Base-by-base conservation (phyloP, 1,140 invertebrate genomes). In the Periplaneta americana region DNA sequence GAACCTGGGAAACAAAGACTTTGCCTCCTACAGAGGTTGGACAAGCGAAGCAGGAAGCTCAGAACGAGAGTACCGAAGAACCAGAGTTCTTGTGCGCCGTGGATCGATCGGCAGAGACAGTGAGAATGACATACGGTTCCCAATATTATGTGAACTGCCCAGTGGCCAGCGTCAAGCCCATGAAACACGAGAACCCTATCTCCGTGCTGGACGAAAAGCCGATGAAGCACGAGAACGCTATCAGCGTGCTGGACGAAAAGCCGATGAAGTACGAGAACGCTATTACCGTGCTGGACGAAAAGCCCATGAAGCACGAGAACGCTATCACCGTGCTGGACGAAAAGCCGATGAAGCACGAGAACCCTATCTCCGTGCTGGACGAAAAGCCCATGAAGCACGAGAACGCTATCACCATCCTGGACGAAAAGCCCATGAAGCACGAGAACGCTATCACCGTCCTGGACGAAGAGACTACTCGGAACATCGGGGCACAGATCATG, bases 401-500 rank as follows among this genome's bases (percentile, higher is more conserved):
- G 32, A 22, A 35, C 11, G 79, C n/a, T n/a, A n/a, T n/a, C n/a
- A n/a, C n/a, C n/a, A n/a, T n/a, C n/a, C n/a, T n/a, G n/a, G n/a
- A n/a, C n/a, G n/a, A n/a, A n/a, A 81, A 81, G 35, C n/a, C 57
- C 15, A 66, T 75, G 37, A 81, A 79, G 34, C 48, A 77, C 5
- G 80, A 79, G 32, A 22, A 35, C 11, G n/a, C n/a, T n/a, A n/a
- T n/a, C n/a, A n/a, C n/a, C n/a, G n/a, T n/a, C n/a, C n/a, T 75
- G 2, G 75, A 6, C 22, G 34, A 74, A 10, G 76, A 74, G 1
- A 39, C 48, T 4, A 34, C 80, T n/a, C 28, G 74, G 35, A 85
- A 85, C 48, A 82, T 85, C 22, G 85, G 85, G 10, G 84, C 84
- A 10, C 84, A 85, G 82, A 85, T 85, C 75, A 85, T 85, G 85